Conservation (phyloP, 2,888 invertebrate genomes). For the Drosophila flavopinicola region DNA sequence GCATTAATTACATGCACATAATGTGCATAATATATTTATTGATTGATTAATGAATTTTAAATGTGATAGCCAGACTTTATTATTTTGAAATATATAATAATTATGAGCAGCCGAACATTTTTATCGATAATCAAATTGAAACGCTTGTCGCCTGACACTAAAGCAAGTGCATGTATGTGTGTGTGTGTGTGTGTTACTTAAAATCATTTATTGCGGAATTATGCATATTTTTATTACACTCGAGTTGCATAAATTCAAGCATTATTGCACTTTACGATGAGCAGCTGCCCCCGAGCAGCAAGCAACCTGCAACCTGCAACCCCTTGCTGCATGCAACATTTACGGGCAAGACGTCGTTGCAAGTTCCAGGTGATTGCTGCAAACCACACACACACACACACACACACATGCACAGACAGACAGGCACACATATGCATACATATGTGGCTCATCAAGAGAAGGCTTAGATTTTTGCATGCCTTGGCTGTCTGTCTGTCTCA, state of each 20-base stretch:
- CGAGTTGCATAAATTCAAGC: slow-evolving; percentile 77
- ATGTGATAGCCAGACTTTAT: background rate
- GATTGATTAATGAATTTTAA: too few relatives aligned
- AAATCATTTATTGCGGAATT: slow-evolving; percentile 79
- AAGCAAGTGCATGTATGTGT: slow-evolving; percentile 30
- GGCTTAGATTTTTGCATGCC: slow-evolving; percentile 77
- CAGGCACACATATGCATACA: slow-evolving; percentile 22
- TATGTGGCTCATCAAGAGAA: slow-evolving; percentile 59
- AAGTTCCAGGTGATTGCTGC: slow-evolving; percentile 70
- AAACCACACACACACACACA: slow-evolving; percentile 35
- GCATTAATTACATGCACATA: too few relatives aligned
- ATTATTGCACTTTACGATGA: slow-evolving; percentile 80
- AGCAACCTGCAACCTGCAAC: slow-evolving; percentile 3
- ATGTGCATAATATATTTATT: too few relatives aligned
- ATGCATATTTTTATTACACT: slow-evolving; percentile 79
- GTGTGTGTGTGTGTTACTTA: slow-evolving; percentile 63
- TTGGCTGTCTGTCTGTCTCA: slow-evolving; percentile 37
- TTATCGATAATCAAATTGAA: slow-evolving; percentile 34
- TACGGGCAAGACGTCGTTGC: slow-evolving; percentile 49
- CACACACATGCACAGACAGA: slow-evolving; percentile 19
- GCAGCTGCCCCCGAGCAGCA: slow-evolving; percentile 64
- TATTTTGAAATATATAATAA: background rate
- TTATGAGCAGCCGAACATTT: too few relatives aligned
- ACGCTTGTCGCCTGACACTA: slow-evolving; percentile 66
- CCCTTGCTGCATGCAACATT: slow-evolving; percentile 3